These are phyloP conservation scores for Galeopterus variegatus DNA, from an alignment of 2,113 vertebrate species.

Conservation along the genomic window DNA sequence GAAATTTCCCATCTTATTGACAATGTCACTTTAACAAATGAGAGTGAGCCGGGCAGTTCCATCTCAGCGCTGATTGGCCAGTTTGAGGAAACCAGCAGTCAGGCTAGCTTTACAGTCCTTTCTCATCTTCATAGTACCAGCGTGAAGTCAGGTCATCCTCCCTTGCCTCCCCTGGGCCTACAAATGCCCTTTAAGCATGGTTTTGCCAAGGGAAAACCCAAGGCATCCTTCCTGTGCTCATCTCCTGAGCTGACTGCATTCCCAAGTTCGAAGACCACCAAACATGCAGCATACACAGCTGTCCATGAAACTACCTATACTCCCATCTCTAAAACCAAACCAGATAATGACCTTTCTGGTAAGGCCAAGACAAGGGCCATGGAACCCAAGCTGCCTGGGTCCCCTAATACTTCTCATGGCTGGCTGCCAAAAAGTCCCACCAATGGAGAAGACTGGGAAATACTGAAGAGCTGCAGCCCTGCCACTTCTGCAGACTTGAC, in stretches of 20 bases:
- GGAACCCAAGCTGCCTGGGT: conserved; percentile 67
- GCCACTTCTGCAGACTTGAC: conserved; percentile 65
- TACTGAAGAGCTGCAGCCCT: conserved; percentile 60
- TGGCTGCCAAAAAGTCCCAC: conserved; percentile 77
- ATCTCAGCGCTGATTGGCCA: conserved; percentile 95
- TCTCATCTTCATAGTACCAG: conserved; percentile 66
- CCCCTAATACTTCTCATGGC: conserved; percentile 78
- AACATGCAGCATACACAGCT: conserved; percentile 88
- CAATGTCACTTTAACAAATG: conserved; percentile 91
- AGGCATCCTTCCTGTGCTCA: conserved; percentile 75
- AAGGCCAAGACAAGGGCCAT: conserved; percentile 70
- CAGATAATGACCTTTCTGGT: conserved; percentile 75
- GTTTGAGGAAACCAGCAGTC: conserved; percentile 89
- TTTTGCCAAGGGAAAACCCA: conserved; percentile 65
- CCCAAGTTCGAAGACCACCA: conserved; percentile 90
- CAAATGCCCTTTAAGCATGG: conserved; percentile 68
- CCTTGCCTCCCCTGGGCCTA: neutral
- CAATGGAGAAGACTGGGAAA: conserved; percentile 71
- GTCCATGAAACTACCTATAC: conserved; percentile 89
- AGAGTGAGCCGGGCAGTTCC: conserved; percentile 91
- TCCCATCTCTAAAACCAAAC: conserved; percentile 85
- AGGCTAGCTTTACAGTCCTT: conserved; percentile 71
- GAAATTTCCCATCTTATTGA: conserved; percentile 96
- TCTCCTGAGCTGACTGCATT: conserved; percentile 74
- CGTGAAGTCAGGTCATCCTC: conserved; percentile 22